Percentiles rank a stretch among this genome's conserved stretches.
These are phyloP conservation scores for Oreochromis niloticus DNA, from an alignment of 2,113 vertebrate species.

Conservation along the genomic window DNA sequence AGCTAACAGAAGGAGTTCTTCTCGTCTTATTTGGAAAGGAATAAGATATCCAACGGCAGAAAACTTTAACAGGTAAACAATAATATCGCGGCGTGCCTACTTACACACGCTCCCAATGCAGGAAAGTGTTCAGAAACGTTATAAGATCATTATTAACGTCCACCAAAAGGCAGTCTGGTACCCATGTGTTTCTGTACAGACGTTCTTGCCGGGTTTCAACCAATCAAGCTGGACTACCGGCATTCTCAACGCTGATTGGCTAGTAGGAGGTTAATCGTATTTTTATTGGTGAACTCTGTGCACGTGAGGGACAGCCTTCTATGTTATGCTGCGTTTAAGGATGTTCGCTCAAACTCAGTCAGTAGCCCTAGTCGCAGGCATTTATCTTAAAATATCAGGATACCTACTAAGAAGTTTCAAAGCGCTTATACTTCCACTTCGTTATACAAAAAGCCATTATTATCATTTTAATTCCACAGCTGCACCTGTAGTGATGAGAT, in stretches of 20 bases:
- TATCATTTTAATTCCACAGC: not conserved
- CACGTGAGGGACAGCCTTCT: not conserved
- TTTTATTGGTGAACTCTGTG: not conserved
- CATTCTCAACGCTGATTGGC: conserved; percentile 21
- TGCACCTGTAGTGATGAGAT: not conserved
- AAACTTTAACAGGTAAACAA: not conserved
- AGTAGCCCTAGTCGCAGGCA: not conserved
- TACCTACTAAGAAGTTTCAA: not conserved
- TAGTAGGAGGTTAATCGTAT: not conserved
- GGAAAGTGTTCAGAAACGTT: not conserved
- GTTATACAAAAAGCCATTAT: not conserved
- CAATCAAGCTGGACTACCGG: not conserved
- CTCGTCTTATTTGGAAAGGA: not conserved
- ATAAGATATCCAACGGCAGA: not conserved
- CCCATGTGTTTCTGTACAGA: conserved; percentile 9
- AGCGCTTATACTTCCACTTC: not conserved
- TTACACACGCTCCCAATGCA: no score
- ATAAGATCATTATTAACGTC: not conserved
- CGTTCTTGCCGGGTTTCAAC: not conserved
- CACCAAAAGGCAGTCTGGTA: rapidly evolving
- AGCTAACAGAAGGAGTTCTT: not conserved
- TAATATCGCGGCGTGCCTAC: not conserved
- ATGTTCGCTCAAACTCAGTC: not conserved
- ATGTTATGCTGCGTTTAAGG: not conserved
- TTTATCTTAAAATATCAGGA: not conserved